Evolutionary conservation across 2,888 invertebrate genomes (phyloP).

Genomic region (Ichneumoninae sp.): DNA sequence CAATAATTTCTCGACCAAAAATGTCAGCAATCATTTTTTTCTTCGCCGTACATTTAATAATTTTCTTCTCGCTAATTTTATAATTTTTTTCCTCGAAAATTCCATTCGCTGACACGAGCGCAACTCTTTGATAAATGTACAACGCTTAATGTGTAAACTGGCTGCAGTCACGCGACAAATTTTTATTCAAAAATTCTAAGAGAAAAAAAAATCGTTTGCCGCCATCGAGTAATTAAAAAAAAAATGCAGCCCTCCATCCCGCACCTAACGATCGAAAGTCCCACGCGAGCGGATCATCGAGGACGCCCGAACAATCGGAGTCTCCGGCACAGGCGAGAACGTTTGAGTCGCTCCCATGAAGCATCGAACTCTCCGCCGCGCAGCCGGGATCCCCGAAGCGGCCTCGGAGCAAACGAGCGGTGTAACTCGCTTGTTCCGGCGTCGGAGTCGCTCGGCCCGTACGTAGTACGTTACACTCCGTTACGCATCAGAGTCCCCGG

Average conservation of each 20-base stretch:
- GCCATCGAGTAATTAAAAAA: not conserved
- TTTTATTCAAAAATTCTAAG: too few species aligned
- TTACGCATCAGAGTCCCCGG: conserved; percentile 53
- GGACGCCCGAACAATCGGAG: not conserved
- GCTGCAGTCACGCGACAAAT: not conserved
- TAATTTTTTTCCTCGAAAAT: not conserved
- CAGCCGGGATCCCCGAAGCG: not conserved
- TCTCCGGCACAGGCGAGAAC: conserved; percentile 9
- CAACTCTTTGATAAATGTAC: not conserved
- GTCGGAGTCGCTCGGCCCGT: conserved; percentile 49
- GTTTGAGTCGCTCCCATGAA: not conserved
- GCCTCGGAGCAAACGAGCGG: conserved; percentile 8
- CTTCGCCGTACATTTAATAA: not conserved
- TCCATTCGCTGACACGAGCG: not conserved
- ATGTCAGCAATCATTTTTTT: not conserved
- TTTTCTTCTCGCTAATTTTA: not conserved
- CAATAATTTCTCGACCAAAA: not conserved
- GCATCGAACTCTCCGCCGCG: conserved; percentile 23
- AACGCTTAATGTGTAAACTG: not conserved
- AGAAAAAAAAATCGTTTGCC: too few species aligned
- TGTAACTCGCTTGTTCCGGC: conserved; percentile 54
- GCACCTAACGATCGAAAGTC: not conserved
- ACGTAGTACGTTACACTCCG: conserved; percentile 53
- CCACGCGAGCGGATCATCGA: not conserved
- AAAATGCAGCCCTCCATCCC: not conserved